Conservation (phyloP, 2,113 vertebrate genomes). For the Alosa alosa region DNA sequence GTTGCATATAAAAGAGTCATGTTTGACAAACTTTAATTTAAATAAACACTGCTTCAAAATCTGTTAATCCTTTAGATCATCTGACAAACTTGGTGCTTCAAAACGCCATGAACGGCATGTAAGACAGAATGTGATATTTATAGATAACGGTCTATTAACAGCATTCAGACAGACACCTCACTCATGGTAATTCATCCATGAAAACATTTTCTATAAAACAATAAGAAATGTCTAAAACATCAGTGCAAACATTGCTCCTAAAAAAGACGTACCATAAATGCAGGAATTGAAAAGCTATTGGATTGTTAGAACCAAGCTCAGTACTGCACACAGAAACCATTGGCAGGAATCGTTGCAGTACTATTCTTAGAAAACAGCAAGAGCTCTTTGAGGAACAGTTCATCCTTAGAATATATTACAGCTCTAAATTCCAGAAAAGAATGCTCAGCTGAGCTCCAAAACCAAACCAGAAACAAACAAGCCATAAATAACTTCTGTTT, state of each 20-base stretch:
- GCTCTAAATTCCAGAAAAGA: neutral
- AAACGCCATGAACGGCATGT: neutral
- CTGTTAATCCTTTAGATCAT: neutral
- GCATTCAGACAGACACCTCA: neutral
- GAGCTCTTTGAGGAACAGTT: neutral
- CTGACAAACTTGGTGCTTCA: neutral
- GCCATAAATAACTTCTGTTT: neutral
- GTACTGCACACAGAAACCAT: neutral
- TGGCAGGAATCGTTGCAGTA: neutral
- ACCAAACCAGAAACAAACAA: neutral
- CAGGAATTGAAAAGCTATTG: neutral
- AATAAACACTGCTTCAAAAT: neutral
- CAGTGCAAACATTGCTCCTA: constrained; percentile 6
- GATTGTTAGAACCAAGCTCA: neutral
- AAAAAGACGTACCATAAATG: neutral
- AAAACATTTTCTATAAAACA: constrained; percentile 23
- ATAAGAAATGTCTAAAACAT: neutral
- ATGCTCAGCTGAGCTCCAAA: neutral
- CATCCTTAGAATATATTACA: neutral
- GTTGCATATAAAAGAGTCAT: constrained; percentile 15
- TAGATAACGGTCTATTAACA: neutral
- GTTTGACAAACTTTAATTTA: constrained; percentile 11
- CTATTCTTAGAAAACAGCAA: neutral
- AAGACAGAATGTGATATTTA: neutral
- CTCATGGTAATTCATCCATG: constrained; percentile 2